These are phyloP conservation scores for Philaenus spumarius DNA, from an alignment of 1,140 invertebrate genomes.

Conservation along the genomic window DNA sequence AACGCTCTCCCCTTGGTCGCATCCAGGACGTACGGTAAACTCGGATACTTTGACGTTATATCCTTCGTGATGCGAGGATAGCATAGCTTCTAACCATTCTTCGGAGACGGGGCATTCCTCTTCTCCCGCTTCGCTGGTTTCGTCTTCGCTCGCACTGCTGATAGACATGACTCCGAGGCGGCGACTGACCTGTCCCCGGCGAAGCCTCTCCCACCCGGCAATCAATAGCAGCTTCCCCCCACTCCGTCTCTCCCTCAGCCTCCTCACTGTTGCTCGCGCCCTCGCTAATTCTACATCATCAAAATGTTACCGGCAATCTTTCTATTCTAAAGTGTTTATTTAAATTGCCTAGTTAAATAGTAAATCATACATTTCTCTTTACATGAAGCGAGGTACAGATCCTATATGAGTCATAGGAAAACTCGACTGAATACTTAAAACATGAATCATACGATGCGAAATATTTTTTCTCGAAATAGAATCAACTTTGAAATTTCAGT, in stretches of 20 bases:
- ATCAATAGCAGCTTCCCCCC: neutral
- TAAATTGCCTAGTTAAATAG: no score
- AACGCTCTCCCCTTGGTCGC: slow-evolving; percentile 49
- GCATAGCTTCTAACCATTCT: slow-evolving; percentile 51
- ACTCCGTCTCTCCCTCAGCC: slow-evolving; percentile 25
- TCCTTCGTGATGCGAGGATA: slow-evolving; percentile 46
- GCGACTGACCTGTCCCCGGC: slow-evolving; percentile 36
- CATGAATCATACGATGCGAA: no score
- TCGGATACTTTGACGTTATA: slow-evolving; percentile 34
- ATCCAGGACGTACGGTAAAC: slow-evolving; percentile 39
- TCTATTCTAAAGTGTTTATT: no score
- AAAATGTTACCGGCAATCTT: no score
- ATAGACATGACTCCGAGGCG: slow-evolving; percentile 35
- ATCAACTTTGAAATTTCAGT: no score
- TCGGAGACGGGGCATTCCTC: slow-evolving; percentile 48
- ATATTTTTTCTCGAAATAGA: no score
- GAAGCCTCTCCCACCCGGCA: neutral
- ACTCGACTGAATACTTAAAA: no score
- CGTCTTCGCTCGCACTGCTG: slow-evolving; percentile 1
- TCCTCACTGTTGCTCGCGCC: no score
- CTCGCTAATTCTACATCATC: no score
- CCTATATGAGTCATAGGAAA: no score
- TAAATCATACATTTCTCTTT: no score
- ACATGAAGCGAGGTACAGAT: no score
- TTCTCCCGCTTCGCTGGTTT: neutral